A percentile compares a stretch with the other conserved stretches of the same genome.
phyloP scores from a whole-genome alignment of 2,797 vertebrate species.

The Ficedula albicollis region DNA sequence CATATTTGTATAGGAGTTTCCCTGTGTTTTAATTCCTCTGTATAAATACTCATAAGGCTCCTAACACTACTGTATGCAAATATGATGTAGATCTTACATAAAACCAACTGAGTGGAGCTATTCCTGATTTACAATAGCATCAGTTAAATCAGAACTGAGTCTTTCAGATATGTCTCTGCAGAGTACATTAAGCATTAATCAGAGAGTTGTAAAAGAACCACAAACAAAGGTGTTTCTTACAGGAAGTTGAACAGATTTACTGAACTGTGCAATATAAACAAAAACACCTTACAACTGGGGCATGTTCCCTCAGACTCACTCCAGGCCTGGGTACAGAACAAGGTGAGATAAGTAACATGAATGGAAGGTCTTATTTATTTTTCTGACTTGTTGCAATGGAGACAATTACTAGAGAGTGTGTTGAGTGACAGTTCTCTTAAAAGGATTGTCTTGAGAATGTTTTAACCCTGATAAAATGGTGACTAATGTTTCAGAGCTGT shows the following conservation, averaged over 20 bases:
- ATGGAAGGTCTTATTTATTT: slow-evolving; percentile 20
- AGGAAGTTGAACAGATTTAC: background rate
- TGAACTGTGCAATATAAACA: background rate
- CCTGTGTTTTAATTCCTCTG: background rate
- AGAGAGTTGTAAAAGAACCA: background rate
- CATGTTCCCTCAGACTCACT: background rate
- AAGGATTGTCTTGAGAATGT: background rate
- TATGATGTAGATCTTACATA: background rate
- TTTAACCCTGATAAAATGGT: background rate
- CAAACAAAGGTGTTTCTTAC: background rate
- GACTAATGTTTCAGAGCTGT: slow-evolving; percentile 19
- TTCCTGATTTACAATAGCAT: background rate
- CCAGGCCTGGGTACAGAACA: background rate
- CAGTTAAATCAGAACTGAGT: background rate
- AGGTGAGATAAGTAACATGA: slow-evolving; percentile 11
- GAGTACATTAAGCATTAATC: background rate
- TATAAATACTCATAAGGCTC: background rate
- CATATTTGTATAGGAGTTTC: background rate
- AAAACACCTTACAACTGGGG: background rate
- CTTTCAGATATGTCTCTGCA: background rate
- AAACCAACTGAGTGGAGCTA: background rate
- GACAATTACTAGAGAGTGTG: slow-evolving; percentile 25
- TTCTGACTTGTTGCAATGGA: background rate
- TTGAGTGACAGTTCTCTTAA: slow-evolving; percentile 26
- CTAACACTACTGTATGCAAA: background rate